Evolutionary conservation across 2,797 vertebrate species (phyloP).

Genomic region (Enteromius trimaculatus): DNA sequence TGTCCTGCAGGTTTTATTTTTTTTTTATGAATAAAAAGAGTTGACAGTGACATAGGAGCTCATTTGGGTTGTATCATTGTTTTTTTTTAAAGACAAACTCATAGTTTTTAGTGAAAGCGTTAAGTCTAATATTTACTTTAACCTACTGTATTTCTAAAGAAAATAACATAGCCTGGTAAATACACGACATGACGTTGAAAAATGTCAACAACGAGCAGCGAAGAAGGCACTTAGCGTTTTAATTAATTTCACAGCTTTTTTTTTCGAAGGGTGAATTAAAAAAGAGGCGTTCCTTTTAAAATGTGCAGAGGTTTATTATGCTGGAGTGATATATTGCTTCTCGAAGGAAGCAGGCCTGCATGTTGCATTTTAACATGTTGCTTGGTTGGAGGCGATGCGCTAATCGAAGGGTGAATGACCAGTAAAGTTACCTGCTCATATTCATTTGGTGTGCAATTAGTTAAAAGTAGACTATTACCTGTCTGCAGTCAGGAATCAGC

Average conservation of each 20-base stretch:
- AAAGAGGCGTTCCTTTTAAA: background rate
- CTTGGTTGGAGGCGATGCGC: background rate
- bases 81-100: background rate
- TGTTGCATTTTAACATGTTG: background rate
- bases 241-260: background rate
- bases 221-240: background rate
- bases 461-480: background rate
- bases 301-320: background rate
- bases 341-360: background rate
- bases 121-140: conserved; percentile 20
- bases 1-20: conserved; percentile 59
- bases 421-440: background rate
- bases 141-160: background rate
- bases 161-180: background rate
- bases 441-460: background rate
- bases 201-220: background rate
- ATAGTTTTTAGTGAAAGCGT: conserved; percentile 10
- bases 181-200: background rate
- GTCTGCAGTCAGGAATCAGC: background rate
- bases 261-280: background rate
- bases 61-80: conserved; percentile 26
- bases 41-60: conserved; percentile 43
- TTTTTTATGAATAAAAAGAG: conserved; percentile 51
- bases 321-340: background rate
- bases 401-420: background rate